Base-by-base conservation (phyloP, 2,888 invertebrate species). In the Xanthostigma xanthostigma region DNA sequence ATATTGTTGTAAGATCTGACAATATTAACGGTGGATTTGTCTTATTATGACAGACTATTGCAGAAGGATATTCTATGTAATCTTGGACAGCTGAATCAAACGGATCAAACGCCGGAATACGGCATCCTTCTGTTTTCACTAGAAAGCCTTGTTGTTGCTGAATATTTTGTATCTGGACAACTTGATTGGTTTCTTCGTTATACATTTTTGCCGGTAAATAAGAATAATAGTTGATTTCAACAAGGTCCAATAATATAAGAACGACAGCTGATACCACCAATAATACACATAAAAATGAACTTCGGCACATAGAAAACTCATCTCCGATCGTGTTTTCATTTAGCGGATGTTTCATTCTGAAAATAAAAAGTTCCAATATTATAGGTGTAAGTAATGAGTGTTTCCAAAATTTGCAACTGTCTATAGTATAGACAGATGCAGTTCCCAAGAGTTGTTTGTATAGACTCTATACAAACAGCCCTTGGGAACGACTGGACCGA, bases 81-180 rank as follows among this genome's bases (percentile, higher is more conserved):
- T 69, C 67, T 53, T 64, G 68, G 35, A 81, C 68, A 38, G 67
- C 64, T 6, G 70, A 63, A 58, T 82, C 79, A 54, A 76, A 75
- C 0, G 81, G 75, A 53, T 75, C 70, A 56, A 83, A 64, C 2
- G 72, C 72, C 0, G 82, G 80, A 54, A 84, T 81, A 9, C 75
- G 75, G 59, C 84, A 84, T 17, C 83, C 83, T 50, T 70, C 66
- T 9, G 78, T 81, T 58, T 74, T 71, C 45, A 83, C 54, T 9
- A 62, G 47, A 46, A 60, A 61, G 5, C 60, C 60, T 38, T 55
- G 27, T 27, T 27, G 27, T 27, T 27, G 27, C 6, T 27, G 27
- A 27, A 27, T 27, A 27, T 27, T 27, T 27, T 27, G 27, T 27
- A 27, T 17, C 33, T 42, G 33, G 34, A 42, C 13, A 40, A 40